These are phyloP conservation scores for Cantharis nigra DNA, from an alignment of 2,888 invertebrate species.

Conservation along the genomic window DNA sequence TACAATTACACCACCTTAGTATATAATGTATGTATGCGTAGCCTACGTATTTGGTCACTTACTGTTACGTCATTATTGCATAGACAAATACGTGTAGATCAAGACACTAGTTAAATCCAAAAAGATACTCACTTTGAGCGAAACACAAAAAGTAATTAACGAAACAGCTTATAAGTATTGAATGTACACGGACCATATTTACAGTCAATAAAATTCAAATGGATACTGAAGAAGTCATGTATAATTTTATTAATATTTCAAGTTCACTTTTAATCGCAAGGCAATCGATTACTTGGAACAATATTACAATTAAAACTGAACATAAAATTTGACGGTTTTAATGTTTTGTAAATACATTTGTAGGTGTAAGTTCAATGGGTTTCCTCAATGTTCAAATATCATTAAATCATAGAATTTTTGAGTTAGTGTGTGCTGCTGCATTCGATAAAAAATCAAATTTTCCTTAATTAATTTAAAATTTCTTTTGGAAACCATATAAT, in stretches of 20 bases:
- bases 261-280: slow-evolving; percentile 16
- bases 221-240: slow-evolving; percentile 1
- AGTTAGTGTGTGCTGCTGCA: neutral
- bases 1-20: neutral
- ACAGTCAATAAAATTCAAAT: slow-evolving; percentile 5
- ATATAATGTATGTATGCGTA: neutral
- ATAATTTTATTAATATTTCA: slow-evolving; percentile 15
- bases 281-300: slow-evolving; percentile 15
- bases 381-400: neutral
- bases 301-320: slow-evolving; percentile 19
- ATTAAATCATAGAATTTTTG: neutral
- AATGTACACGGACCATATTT: slow-evolving; percentile 2
- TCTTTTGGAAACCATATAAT: neutral
- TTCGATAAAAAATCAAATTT: neutral
- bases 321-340: slow-evolving; percentile 12
- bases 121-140: neutral
- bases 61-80: neutral
- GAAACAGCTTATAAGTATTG: neutral
- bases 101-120: neutral
- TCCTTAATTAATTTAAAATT: neutral
- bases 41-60: neutral
- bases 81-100: neutral
- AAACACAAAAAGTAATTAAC: neutral
- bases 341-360: neutral
- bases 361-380: neutral